These are phyloP conservation scores for Mareca penelope DNA, from an alignment of 2,797 vertebrate species.

Conservation along the genomic window DNA sequence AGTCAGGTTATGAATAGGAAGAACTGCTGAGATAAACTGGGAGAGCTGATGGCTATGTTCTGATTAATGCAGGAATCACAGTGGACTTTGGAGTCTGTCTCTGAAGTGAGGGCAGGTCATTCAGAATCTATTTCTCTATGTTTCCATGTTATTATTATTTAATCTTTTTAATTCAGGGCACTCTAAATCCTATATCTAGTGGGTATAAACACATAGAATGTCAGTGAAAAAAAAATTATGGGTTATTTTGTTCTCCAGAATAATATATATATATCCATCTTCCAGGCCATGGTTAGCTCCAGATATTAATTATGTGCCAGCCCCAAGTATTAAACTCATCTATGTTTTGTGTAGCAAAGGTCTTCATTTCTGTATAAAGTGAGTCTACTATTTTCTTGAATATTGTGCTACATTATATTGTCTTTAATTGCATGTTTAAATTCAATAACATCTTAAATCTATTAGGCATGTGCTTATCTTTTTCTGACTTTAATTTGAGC, in stretches of 20 bases:
- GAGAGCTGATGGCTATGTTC: background rate
- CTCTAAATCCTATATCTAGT: background rate
- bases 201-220: background rate
- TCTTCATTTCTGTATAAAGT: background rate
- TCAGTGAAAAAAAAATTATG: background rate
- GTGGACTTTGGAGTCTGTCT: background rate
- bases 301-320: background rate
- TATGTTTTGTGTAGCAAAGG: background rate
- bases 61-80: background rate
- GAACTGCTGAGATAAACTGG: background rate
- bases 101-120: background rate
- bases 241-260: background rate
- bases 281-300: background rate
- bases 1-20: slow-evolving; percentile 11
- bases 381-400: background rate
- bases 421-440: background rate
- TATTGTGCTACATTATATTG: background rate
- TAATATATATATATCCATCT: background rate
- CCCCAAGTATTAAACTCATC: background rate
- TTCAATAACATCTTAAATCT: background rate
- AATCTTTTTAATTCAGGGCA: background rate
- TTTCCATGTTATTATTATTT: background rate
- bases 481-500: background rate
- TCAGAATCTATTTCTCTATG: background rate
- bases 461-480: background rate